phyloP scores from a whole-genome alignment of 2,888 invertebrate species.

The Acrobasis suavella region DNA sequence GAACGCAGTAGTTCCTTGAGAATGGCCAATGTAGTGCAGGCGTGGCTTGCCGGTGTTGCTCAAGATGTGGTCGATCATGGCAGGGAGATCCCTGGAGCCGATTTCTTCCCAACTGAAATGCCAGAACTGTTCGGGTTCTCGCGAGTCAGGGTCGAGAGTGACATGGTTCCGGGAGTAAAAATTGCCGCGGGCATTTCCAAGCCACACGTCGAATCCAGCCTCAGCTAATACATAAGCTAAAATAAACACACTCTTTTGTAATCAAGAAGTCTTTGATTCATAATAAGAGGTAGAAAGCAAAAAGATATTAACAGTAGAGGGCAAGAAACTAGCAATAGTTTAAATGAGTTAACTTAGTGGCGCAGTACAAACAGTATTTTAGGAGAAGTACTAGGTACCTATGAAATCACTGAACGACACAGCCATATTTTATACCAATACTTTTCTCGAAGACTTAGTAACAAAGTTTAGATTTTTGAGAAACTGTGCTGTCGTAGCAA shows the following conservation, averaged over 20 bases:
- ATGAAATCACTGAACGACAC: too few relatives aligned
- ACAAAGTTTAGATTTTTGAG: too few relatives aligned
- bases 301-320: too few relatives aligned
- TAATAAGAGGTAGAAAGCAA: too few relatives aligned
- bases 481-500: too few relatives aligned
- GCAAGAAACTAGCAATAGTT: too few relatives aligned
- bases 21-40: slow-evolving; percentile 90
- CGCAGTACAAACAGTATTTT: too few relatives aligned
- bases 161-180: slow-evolving; percentile 82
- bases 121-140: slow-evolving; percentile 74
- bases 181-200: slow-evolving; percentile 90
- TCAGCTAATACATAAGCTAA: slow-evolving; percentile 79
- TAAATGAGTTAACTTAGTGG: too few relatives aligned
- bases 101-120: slow-evolving; percentile 91
- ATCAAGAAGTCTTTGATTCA: too few relatives aligned
- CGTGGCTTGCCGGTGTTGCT: slow-evolving; percentile 77
- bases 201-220: slow-evolving; percentile 88
- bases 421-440: too few relatives aligned
- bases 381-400: too few relatives aligned
- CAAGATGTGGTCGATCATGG: slow-evolving; percentile 87
- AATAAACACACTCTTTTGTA: slow-evolving; percentile 17
- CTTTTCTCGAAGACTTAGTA: too few relatives aligned
- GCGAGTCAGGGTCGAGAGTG: slow-evolving; percentile 51
- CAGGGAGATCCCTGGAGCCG: slow-evolving; percentile 88
- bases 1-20: slow-evolving; percentile 84